Conservation (phyloP, 2,797 vertebrate genomes). For the Sebastes steindachneri region DNA sequence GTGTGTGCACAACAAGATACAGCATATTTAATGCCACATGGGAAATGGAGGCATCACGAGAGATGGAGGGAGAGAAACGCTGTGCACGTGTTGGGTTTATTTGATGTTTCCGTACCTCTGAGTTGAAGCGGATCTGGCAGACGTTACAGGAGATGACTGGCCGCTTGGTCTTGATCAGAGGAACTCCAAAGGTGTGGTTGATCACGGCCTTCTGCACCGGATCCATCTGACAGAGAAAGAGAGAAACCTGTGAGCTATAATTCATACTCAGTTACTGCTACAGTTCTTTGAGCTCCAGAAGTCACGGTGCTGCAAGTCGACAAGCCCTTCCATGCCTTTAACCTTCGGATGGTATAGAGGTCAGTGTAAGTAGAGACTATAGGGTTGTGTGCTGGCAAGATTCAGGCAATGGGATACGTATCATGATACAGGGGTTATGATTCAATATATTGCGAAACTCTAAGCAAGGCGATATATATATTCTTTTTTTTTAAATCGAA, state of each 20-base stretch:
- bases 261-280: neutral
- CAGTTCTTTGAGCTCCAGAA: neutral
- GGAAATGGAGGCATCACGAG: neutral
- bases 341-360: neutral
- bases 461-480: too few relatives aligned
- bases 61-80: neutral
- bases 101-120: slow-evolving; percentile 82
- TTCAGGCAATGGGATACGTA: too few relatives aligned
- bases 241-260: slow-evolving; percentile 38
- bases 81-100: neutral
- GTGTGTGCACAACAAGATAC: neutral
- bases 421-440: too few relatives aligned
- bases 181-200: slow-evolving; percentile 91
- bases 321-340: neutral
- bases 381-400: too few relatives aligned
- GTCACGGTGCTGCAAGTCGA: neutral
- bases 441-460: too few relatives aligned
- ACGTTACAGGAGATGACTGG: slow-evolving; percentile 94
- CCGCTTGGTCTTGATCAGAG: slow-evolving; percentile 89
- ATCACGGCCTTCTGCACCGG: slow-evolving; percentile 93
- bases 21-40: slow-evolving; percentile 5
- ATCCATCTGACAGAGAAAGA: slow-evolving; percentile 86
- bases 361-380: neutral
- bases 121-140: slow-evolving; percentile 97
- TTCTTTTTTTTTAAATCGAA: too few relatives aligned